Evolutionary conservation across 2,888 invertebrate genomes (phyloP).

Genomic region (Pollenia angustigena): DNA sequence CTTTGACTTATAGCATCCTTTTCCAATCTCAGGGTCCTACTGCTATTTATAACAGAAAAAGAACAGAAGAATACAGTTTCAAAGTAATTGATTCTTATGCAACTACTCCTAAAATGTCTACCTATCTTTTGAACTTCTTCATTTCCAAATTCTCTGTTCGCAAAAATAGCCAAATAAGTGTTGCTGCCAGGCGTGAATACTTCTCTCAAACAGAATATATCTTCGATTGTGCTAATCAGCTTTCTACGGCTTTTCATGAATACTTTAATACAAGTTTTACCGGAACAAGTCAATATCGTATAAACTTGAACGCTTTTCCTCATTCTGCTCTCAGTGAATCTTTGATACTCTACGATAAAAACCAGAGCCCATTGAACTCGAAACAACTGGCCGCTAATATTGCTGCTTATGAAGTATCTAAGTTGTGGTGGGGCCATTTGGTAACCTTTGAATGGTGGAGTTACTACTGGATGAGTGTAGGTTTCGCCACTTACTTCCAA

Average conservation of each 20-base stretch:
- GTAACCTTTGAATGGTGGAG: conserved; percentile 86
- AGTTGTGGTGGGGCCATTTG: conserved; percentile 89
- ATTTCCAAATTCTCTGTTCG: conserved; percentile 83
- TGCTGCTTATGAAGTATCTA: conserved; percentile 85
- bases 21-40: too few relatives aligned
- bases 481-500: conserved; percentile 90
- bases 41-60: too few relatives aligned
- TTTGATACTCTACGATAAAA: conserved; percentile 86
- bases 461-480: conserved; percentile 88
- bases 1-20: conserved; percentile 75
- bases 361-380: conserved; percentile 84
- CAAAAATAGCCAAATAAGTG: conserved; percentile 70
- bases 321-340: conserved; percentile 91
- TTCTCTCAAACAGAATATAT: conserved; percentile 88
- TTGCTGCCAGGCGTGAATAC: conserved; percentile 89
- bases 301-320: conserved; percentile 93
- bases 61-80: too few relatives aligned
- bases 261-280: conserved; percentile 87
- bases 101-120: conserved; percentile 85
- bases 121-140: conserved; percentile 92
- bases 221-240: conserved; percentile 86
- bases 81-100: conserved; percentile 77
- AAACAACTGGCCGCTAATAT: conserved; percentile 85
- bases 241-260: conserved; percentile 85
- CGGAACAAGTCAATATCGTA: conserved; percentile 87